These are phyloP conservation scores for Rhopalosiphum maidis DNA, from an alignment of 1,140 invertebrate genomes.

Conservation along the genomic window DNA sequence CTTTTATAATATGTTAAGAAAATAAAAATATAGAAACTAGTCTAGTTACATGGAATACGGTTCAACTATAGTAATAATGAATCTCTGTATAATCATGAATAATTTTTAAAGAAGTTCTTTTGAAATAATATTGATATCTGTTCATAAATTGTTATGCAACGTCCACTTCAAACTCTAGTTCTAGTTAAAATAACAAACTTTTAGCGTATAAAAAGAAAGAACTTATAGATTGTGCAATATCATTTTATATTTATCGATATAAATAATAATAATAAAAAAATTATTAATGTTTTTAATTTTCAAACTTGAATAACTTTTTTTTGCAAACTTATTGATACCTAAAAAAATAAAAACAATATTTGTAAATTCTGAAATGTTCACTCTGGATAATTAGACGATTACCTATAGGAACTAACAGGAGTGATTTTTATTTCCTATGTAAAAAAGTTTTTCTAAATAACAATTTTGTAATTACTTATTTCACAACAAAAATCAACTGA, in stretches of 20 bases:
- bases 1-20: too few species aligned
- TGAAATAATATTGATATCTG: too few species aligned
- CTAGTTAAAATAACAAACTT: not conserved
- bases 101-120: too few species aligned
- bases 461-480: not conserved
- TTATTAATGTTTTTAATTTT: too few species aligned
- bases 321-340: too few species aligned
- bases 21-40: not conserved
- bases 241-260: too few species aligned
- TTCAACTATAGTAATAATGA: too few species aligned
- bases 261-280: too few species aligned
- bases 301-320: too few species aligned
- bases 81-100: not conserved
- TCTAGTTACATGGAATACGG: not conserved
- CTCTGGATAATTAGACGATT: not conserved
- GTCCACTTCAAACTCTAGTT: not conserved
- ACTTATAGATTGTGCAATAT: too few species aligned
- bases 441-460: not conserved
- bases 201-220: not conserved
- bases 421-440: not conserved
- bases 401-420: not conserved
- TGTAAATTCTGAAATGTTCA: not conserved
- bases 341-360: not conserved
- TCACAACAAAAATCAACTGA: not conserved
- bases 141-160: not conserved